Evolutionary conservation across 2,888 invertebrate genomes (phyloP), one percentile per base, ranked within the genome.

Genomic region (Argyresthia goedartella): DNA sequence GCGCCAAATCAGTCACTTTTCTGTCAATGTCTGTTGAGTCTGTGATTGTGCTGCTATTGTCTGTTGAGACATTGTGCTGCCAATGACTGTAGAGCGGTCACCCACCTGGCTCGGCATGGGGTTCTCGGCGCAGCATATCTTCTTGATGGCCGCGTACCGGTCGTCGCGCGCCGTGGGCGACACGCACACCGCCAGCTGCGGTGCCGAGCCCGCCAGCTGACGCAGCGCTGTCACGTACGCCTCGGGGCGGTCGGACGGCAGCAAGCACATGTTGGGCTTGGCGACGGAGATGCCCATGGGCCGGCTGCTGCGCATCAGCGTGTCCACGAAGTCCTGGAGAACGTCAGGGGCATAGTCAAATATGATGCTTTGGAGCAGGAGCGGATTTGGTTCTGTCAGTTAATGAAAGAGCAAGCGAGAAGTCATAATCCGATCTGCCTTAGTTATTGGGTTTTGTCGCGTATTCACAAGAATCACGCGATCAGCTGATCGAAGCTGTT

Each of bases 131-230:
- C 95, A 95, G 69, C 96, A 96, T 0, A 96, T 80, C 64, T 92
- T 94, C 77, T 98, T 98, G 0, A 98, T 91, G 0, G 95, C 93
- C 0, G 92, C 85, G 66, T 98, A 98, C 0, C 96, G 88, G 69
- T 98, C 98, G 56, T 94, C 93, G 25, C 97, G 82, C 15, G 89
- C 80, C 0, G 92, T 91, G 0, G 96, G 95, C 59, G 94, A 93
- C 16, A 98, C 91, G 0, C 92, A 88, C 0, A 97, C 94, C 0
- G 95, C 91, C 43, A 96, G 80, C 78, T 97, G 93, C 6, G 90
- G 61, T 0, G 64, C 57, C 0, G 73, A 59, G 0, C 77, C 77
- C 25, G 91, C 86, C n/a, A 77, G 66, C 13, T 77, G 77, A 56
- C 89, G 88, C 10, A 94, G 72, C 0, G 88, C 88, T 14, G 72